Conservation (phyloP, 2,888 invertebrate genomes). For the Apocheima hispidaria region DNA sequence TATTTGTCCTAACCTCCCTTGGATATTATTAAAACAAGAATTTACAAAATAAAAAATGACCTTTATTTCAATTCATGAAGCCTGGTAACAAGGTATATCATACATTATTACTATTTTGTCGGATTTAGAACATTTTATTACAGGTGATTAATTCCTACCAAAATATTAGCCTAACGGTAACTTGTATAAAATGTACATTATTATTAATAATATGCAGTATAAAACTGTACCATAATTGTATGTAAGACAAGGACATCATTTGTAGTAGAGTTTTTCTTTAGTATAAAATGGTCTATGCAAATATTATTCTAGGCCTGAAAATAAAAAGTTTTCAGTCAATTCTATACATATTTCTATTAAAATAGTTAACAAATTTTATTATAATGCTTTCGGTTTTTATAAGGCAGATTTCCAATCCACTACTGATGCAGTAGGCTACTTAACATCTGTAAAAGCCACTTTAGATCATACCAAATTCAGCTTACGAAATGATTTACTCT, state of each 20-base stretch:
- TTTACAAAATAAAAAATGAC: conserved; percentile 85
- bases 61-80: conserved; percentile 84
- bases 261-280: conserved; percentile 73
- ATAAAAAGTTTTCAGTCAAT: conserved; percentile 64
- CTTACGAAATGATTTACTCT: neutral
- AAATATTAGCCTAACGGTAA: conserved; percentile 84
- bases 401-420: conserved; percentile 44
- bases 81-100: conserved; percentile 85
- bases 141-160: conserved; percentile 78
- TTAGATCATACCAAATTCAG: conserved; percentile 7
- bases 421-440: conserved; percentile 37
- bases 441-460: conserved; percentile 2
- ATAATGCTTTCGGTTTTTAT: conserved; percentile 49
- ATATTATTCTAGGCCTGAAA: conserved; percentile 77
- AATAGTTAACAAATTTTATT: conserved; percentile 55
- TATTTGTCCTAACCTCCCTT: too few relatives aligned
- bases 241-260: conserved; percentile 68
- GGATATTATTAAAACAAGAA: conserved; percentile 61
- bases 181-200: conserved; percentile 83
- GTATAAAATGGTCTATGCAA: conserved; percentile 74
- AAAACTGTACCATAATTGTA: conserved; percentile 79
- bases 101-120: conserved; percentile 80
- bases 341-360: conserved; percentile 51
- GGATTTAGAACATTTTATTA: conserved; percentile 81
- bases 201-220: conserved; percentile 72